Base-by-base conservation (phyloP, 2,113 vertebrate species). In the Xiphias gladius region DNA sequence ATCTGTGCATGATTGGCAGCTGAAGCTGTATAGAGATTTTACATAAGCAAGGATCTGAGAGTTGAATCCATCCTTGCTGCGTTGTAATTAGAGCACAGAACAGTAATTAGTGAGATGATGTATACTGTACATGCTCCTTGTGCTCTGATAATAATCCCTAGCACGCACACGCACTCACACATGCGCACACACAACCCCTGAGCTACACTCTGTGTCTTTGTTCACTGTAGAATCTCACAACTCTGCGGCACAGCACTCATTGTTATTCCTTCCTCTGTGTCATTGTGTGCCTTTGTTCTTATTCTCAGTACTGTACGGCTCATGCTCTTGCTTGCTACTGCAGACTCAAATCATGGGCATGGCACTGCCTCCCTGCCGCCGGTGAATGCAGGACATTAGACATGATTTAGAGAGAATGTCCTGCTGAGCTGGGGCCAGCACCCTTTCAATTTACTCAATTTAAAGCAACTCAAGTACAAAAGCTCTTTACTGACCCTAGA, bases 81-180 rank as follows among this genome's bases (percentile, higher is more conserved):
- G 85, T 76, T 88, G 82, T 92, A 93, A 93, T 94, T 89, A 92
- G 89, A 89, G 74, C 84, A 86, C 3, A 6, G 73, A 91, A 48
- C 67, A 52, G 87, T 93, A 93, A 94, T 94, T 91, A 91, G 88
- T 77, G 69, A 84, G 93, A 93, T 89, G 72, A 91, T 91, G 92
- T 91, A 92, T 88, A 86, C 89, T 88, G 86, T 75, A 79, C 84
- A 82, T 77, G 70, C 76, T 89, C 81, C 85, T 73, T 14, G 59
- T 77, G 72, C 88, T 76, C 83, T 84, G 85, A 90, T 88, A 77
- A 85, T 78, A 83, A 90, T 91, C 85, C 84, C 73, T 63, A 61
- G 63, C 71, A 30, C 28, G 16, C 64, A 71, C 66, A 52, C 43
- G 22, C 58, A n/a, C 57, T 39, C 20, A 12, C 73, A 71, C 71